phyloP scores from a whole-genome alignment of 2,888 invertebrate species.

The Parelbella ahira region DNA sequence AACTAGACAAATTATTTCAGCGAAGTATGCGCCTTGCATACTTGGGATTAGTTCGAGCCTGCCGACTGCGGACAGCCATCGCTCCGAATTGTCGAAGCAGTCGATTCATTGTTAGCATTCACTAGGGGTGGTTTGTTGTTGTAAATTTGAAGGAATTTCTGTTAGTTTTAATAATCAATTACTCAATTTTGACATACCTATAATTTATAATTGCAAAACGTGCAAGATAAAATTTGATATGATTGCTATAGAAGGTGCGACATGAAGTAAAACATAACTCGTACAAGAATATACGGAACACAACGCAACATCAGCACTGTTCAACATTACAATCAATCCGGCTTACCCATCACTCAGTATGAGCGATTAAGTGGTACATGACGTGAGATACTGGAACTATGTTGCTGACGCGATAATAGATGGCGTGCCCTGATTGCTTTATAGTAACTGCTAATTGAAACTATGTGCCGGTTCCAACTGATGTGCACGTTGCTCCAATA shows the following conservation, averaged over 20 bases:
- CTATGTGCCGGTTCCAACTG: conserved; percentile 23
- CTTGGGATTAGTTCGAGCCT: conserved; percentile 49
- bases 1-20: conserved; percentile 58
- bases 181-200: too few species aligned
- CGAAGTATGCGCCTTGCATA: conserved; percentile 52
- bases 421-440: conserved; percentile 24
- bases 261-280: too few species aligned
- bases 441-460: conserved; percentile 25
- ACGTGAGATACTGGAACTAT: conserved; percentile 25
- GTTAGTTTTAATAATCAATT: too few species aligned
- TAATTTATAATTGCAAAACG: too few species aligned
- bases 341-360: conserved; percentile 24
- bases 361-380: conserved; percentile 23
- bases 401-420: conserved; percentile 26
- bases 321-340: conserved; percentile 14
- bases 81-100: conserved; percentile 42
- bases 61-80: conserved; percentile 48
- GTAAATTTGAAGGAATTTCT: too few species aligned
- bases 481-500: conserved; percentile 17
- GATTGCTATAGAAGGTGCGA: too few species aligned
- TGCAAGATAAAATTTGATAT: too few species aligned
- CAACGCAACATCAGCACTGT: too few species aligned
- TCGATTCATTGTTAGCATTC: conserved; percentile 23
- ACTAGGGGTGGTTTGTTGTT: conserved; percentile 1
- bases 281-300: too few species aligned